These are phyloP conservation scores for Phacellophora camtschatica DNA, from an alignment of 30 jellyfish, hydroid and myxozoan genomes.

Conservation along the genomic window DNA sequence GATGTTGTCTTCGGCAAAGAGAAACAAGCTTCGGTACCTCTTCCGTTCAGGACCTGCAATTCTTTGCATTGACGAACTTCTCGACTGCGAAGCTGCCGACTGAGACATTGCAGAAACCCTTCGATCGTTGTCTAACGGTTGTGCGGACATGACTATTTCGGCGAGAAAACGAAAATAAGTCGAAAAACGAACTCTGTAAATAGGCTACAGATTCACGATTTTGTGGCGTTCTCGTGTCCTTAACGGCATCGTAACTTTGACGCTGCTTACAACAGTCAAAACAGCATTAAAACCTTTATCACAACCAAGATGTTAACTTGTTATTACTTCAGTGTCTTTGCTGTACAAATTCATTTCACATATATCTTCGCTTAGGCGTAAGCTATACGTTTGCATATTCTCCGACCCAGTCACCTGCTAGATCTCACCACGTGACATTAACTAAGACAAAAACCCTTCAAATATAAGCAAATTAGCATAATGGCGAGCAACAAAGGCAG, in stretches of 20 bases:
- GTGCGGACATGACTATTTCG: constrained; percentile 35
- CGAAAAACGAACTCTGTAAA: not conserved
- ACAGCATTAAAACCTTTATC: constrained; percentile 9
- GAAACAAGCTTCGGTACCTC: constrained; percentile 63
- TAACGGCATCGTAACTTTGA: too few species aligned
- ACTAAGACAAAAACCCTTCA: constrained; percentile 57
- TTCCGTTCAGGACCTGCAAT: constrained; percentile 79
- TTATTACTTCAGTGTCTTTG: constrained; percentile 19
- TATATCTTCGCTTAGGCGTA: constrained; percentile 66
- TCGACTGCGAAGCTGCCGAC: constrained; percentile 74
- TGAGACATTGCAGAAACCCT: constrained; percentile 61
- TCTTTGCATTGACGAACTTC: constrained; percentile 78
- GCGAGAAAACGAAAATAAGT: not conserved
- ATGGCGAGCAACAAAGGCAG: constrained; percentile 34
- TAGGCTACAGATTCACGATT: not conserved
- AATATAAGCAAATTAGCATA: constrained; percentile 70
- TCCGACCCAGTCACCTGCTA: constrained; percentile 76
- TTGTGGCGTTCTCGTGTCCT: not conserved
- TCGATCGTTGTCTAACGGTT: constrained; percentile 48
- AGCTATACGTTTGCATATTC: constrained; percentile 46
- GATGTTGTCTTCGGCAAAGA: constrained; percentile 63
- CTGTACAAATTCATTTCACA: constrained; percentile 23
- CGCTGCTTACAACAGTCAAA: not conserved
- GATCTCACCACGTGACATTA: constrained; percentile 31
- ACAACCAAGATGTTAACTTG: not conserved